Conservation (phyloP, 2,888 invertebrate species). For the Himalopsyche tibetana region DNA sequence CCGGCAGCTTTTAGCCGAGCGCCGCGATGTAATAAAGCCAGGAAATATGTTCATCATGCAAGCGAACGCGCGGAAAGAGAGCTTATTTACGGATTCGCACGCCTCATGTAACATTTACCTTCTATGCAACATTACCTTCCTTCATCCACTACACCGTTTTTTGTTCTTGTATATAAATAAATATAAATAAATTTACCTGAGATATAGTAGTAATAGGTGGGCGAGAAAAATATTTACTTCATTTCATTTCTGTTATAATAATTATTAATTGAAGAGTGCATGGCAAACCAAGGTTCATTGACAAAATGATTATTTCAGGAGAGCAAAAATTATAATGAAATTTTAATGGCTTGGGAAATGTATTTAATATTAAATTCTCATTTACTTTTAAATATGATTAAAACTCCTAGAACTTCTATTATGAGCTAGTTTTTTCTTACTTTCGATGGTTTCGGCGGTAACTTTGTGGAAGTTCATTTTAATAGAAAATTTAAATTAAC, state of each 20-base stretch:
- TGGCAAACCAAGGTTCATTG: no score
- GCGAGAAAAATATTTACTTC: not conserved
- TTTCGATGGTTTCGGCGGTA: no score
- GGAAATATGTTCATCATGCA: slow-evolving; percentile 49
- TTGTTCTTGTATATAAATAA: slow-evolving; percentile 49
- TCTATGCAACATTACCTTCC: slow-evolving; percentile 55
- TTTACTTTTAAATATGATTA: no score
- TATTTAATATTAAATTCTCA: no score
- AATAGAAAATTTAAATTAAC: no score
- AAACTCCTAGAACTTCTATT: no score
- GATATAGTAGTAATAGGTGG: not conserved
- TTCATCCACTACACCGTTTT: slow-evolving; percentile 44
- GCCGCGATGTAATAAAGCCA: slow-evolving; percentile 23
- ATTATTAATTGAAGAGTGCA: no score
- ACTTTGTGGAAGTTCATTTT: no score
- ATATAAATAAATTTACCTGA: slow-evolving; percentile 51
- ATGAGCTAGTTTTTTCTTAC: no score
- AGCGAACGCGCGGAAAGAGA: slow-evolving; percentile 52
- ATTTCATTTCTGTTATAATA: not conserved
- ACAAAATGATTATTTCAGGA: no score
- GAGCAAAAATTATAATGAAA: no score
- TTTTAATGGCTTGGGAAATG: no score
- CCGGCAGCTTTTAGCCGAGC: slow-evolving; percentile 36
- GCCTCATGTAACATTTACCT: slow-evolving; percentile 53
- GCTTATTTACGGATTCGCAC: slow-evolving; percentile 55